Base-by-base conservation (phyloP, 1,140 invertebrate species). In the Coelopa frigida region DNA sequence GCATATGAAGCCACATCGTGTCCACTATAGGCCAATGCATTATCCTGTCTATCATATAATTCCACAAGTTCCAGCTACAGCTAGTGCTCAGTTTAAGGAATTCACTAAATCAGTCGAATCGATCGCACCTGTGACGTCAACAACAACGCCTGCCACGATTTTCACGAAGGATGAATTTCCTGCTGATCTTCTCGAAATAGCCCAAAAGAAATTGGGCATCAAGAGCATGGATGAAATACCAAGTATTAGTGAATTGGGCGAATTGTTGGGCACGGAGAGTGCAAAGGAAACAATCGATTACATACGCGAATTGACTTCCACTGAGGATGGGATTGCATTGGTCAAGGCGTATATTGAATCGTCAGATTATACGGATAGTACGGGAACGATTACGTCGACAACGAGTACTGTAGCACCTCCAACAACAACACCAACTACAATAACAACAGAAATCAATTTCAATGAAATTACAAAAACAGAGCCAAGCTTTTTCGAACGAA, bases 321-420 rank as follows among this genome's bases (percentile, higher is more conserved):
- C 53, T 17, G 63, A 59, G 10, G 51, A 56, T 12, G 62, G 60
- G 3, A 53, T 67, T 3, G 54, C 52, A 0, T 20, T 67, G 14
- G 56, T 67, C 53, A 66, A 61, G 18, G 50, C 59, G 4, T 67
- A 61, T 11, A 45, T 67, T 36, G 51, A 56, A n/a, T 53, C 58
- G 0, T 33, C 59, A 6, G 55, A 59, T 31, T 61, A 58, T 41
- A 59, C 59, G 12, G 39, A 56, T 10, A 33, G 14, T 2, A 47
- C n/a, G 7, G 32, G 27, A 17, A 46, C n/a, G 20, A 46, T 3
- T 14, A 26, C 1, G 27, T 12, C 3, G n/a, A 18, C 17, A 45
- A n/a, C 2, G 5, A 5, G 2, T 31, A 43, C 12, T 31, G 24
- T 10, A 22, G 2, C 11, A 5, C 17, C 33, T 3, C 31, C 32